A percentile compares a stretch with the other conserved stretches of the same genome.
These are phyloP conservation scores for Tetranychus cinnabarinus DNA, from an alignment of 1,140 invertebrate genomes.

Conservation along the genomic window DNA sequence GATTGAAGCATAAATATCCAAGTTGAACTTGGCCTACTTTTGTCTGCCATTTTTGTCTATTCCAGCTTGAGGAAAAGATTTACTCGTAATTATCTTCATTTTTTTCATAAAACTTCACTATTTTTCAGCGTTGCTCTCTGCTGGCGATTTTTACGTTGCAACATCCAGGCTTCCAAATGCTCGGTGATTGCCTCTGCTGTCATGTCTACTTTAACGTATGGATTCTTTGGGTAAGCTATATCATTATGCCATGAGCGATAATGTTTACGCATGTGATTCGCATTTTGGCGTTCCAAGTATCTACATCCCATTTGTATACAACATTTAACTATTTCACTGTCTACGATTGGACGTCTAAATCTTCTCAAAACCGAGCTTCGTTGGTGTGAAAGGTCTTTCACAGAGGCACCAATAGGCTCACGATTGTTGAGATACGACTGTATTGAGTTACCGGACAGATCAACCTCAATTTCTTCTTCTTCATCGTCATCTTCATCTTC, in stretches of 20 bases:
- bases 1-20: too few relatives aligned
- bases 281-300: background rate
- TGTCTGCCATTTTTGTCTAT: too few relatives aligned
- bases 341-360: background rate
- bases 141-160: background rate
- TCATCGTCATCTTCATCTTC: too few relatives aligned
- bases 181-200: background rate
- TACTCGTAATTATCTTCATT: too few relatives aligned
- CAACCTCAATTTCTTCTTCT: too few relatives aligned
- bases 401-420: background rate
- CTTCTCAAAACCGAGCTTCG: too few relatives aligned
- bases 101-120: too few relatives aligned
- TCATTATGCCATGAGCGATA: background rate
- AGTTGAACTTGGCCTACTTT: too few relatives aligned
- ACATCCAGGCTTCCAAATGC: background rate
- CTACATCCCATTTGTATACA: background rate
- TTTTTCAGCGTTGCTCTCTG: background rate
- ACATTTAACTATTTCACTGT: background rate
- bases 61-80: too few relatives aligned
- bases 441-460: too few relatives aligned
- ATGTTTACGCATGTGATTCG: background rate
- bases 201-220: background rate
- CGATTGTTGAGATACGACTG: background rate
- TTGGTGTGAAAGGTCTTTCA: background rate
- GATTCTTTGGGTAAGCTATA: background rate